Percentiles rank a stretch among this genome's conserved stretches.
Evolutionary conservation across 2,113 vertebrate genomes (phyloP).

Genomic region (Paracanthobrama guichenoti): DNA sequence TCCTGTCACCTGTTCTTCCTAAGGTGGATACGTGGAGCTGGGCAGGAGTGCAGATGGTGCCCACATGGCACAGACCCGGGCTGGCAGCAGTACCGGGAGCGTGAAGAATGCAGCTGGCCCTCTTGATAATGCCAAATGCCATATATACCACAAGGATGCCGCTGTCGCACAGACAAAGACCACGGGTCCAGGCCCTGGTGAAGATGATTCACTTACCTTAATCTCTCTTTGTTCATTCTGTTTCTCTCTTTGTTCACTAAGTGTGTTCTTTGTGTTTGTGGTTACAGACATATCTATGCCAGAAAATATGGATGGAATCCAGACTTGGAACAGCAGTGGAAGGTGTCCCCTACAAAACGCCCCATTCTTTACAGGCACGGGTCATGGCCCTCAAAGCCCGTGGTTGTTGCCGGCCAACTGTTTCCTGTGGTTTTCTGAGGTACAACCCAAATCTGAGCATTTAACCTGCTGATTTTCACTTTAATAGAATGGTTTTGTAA

Average conservation of each 20-base stretch:
- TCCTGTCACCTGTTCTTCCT: constrained; percentile 39
- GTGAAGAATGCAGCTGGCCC: constrained; percentile 55
- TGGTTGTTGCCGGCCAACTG: constrained; percentile 2
- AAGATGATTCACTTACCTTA: constrained; percentile 29
- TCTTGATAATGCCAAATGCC: constrained; percentile 22
- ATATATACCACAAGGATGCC: constrained; percentile 37
- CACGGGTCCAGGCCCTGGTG: constrained; percentile 26
- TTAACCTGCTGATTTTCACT: neutral
- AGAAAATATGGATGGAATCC: constrained; percentile 25
- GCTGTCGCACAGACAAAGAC: constrained; percentile 19
- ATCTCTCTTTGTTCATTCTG: neutral
- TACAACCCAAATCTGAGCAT: neutral
- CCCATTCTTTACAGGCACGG: neutral
- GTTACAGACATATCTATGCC: neutral
- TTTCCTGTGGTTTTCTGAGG: neutral
- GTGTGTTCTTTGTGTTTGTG: neutral
- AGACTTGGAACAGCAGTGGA: constrained; percentile 24
- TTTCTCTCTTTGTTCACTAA: constrained; percentile 11
- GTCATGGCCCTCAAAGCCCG: constrained; percentile 13
- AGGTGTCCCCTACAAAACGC: constrained; percentile 20
- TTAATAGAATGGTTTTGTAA: neutral
- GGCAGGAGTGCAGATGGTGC: constrained; percentile 51
- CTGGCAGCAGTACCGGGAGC: constrained; percentile 43
- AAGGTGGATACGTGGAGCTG: constrained; percentile 46
- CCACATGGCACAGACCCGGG: constrained; percentile 38